Evolutionary conservation across 2,888 invertebrate genomes (phyloP), one percentile per base, ranked within the genome.

Genomic region (Leucozona laternaria): DNA sequence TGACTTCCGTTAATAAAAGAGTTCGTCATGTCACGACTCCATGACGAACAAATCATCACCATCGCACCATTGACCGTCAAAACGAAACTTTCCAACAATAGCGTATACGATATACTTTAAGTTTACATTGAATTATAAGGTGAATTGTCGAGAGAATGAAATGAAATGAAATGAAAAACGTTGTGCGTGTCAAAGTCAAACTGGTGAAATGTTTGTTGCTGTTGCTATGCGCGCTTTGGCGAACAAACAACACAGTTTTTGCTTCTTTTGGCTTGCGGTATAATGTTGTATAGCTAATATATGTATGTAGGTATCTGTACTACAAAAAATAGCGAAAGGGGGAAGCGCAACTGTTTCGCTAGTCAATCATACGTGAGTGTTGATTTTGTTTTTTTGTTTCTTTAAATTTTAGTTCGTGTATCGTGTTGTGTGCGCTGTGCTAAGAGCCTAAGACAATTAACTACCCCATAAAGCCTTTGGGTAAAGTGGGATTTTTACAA

Each of bases 161-260:
- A 62, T 31, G 40, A 79, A 66, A 64, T 48, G 31, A 58, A 66
- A 62, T 31, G 40, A 79, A 55, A 68, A 70, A 40, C 66, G 25
- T 28, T 68, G 66, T 73, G 57, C 57, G 70, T 79, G 79, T 70
- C 68, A 71, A 64, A 64, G 66, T 66, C 66, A 66, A 66, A 45
- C 25, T 79, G 43, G 50, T 62, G 55, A 79, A 79, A 79, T 75
- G 28, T 79, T 20, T 48, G 34, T 76, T 45, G 34, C 76, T 84
- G 84, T 84, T 84, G 79, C 84, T 84, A 84, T 84, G 79, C 83
- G 55, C 68, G 58, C 53, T 73, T 79, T 66, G n/a, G 48, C 48
- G 31, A 66, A 20, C 66, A 48, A 66, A 66, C 17, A 64, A 25
- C 17, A 43, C 25, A 45, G 13, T 58, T 11, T 57, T 25, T 53